A percentile compares a stretch with the other conserved stretches of the same genome.
These are phyloP conservation scores for Aradophagus sp. DNA, from an alignment of 1,140 invertebrate species.

Conservation along the genomic window DNA sequence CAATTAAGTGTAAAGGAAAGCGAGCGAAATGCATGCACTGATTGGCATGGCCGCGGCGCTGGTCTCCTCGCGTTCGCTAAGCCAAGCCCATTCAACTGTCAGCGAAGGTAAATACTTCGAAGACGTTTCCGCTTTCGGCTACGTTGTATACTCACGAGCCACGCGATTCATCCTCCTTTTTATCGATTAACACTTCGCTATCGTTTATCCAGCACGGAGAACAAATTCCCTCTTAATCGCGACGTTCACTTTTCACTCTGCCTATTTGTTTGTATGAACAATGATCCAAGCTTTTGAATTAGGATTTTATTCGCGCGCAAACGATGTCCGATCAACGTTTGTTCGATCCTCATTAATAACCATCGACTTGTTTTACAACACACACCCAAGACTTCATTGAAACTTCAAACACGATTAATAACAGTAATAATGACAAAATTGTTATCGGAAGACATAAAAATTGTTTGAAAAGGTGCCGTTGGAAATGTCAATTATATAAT, in stretches of 20 bases:
- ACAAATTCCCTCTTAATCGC: constrained; percentile 44
- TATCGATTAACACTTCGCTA: constrained; percentile 42
- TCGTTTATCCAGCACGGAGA: constrained; percentile 21
- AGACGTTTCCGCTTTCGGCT: constrained; percentile 55
- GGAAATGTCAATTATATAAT: too few species aligned
- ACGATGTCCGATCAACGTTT: too few species aligned
- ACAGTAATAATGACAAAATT: too few species aligned
- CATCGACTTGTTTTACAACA: too few species aligned
- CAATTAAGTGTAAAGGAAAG: constrained; percentile 60
- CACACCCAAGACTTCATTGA: too few species aligned
- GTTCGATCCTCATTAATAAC: too few species aligned
- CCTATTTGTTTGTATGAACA: background rate
- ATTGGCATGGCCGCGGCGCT: constrained; percentile 47
- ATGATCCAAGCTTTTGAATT: too few species aligned
- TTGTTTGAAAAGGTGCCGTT: too few species aligned
- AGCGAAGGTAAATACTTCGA: constrained; percentile 52
- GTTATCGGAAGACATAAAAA: too few species aligned
- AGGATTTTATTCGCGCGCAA: too few species aligned
- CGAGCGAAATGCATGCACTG: constrained; percentile 60
- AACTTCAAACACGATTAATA: too few species aligned
- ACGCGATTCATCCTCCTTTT: constrained; percentile 38
- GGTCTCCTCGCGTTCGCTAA: constrained; percentile 41
- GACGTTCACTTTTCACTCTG: constrained; percentile 6
- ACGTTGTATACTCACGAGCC: constrained; percentile 36
- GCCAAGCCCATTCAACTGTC: constrained; percentile 50